These are phyloP conservation scores for Pipra filicauda DNA, from an alignment of 2,113 vertebrate species.

Conservation along the genomic window DNA sequence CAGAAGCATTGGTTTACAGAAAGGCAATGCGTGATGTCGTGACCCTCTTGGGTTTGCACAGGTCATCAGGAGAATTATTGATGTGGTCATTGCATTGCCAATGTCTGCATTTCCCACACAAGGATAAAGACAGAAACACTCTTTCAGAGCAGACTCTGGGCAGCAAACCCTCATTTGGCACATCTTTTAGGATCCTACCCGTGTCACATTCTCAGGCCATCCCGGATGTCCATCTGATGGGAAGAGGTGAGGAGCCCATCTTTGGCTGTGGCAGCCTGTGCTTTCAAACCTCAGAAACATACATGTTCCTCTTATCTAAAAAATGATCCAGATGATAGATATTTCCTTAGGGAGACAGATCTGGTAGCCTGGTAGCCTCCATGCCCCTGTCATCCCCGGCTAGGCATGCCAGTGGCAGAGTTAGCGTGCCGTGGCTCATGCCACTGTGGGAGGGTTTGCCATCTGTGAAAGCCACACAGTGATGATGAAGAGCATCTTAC, in stretches of 20 bases:
- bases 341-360: background rate
- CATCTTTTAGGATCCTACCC: background rate
- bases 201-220: background rate
- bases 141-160: background rate
- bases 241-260: fast-evolving
- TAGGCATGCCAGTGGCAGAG: background rate
- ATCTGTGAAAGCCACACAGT: background rate
- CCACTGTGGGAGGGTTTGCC: background rate
- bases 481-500: background rate
- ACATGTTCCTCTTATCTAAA: background rate
- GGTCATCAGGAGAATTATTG: fast-evolving
- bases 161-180: background rate
- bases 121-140: background rate
- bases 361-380: background rate
- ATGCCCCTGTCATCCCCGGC: fast-evolving
- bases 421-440: fast-evolving
- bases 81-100: background rate
- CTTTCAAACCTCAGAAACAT: background rate
- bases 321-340: background rate
- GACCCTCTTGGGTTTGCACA: background rate
- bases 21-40: fast-evolving
- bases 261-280: background rate
- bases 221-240: too few species aligned
- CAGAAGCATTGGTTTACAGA: background rate
- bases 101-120: background rate